Evolutionary conservation across 2,113 vertebrate species (phyloP), one percentile per base, ranked within the genome.

Genomic region (Grus americana): DNA sequence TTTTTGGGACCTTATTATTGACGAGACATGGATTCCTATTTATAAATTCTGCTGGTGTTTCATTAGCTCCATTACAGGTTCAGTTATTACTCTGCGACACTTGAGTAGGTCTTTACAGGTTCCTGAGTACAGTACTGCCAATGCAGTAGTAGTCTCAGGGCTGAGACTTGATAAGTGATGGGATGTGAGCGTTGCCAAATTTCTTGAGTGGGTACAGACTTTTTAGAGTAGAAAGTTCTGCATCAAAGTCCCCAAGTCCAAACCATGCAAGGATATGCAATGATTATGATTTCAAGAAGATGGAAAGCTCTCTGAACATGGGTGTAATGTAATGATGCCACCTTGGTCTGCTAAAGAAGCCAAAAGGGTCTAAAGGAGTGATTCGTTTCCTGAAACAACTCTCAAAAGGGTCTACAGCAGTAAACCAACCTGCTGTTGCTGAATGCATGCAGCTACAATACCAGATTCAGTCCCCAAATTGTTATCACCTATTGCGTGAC

Each of bases 181-280:
- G 4, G 19, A 62, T 0, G 2, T 2, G 0, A 47, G 4, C 21
- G 9, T 21, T 75, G 5, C 22, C 15, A 26, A 4, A 22, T 23
- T 66, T 75, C 27, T 55, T 42, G 24, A 52, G 23, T 30, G 13
- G 15, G 9, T 10, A 42, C 9, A n/a, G 13, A 24, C 1, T 26
- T 80, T 61, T 49, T 16, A 63, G 20, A 59, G 29, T 15, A 86
- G 16, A 80, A 59, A 44, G 1, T 49, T 79, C 29, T 67, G 3
- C 20, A 79, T 86, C 26, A 27, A 34, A 42, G 21, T 74, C 7
- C 22, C 3, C 0, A 5, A 12, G 57, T 32, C 27, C 50, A 88
- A 92, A 67, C 4, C 8, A 10, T 26, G 8, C 18, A 71, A 71
- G 14, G 11, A 14, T 79, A 34, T 49, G 15, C 9, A 85, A 40